Percentiles rank a stretch among this genome's conserved stretches.
These are phyloP conservation scores for Lithobates sylvaticus DNA, from an alignment of 2,797 vertebrate genomes.

Conservation along the genomic window DNA sequence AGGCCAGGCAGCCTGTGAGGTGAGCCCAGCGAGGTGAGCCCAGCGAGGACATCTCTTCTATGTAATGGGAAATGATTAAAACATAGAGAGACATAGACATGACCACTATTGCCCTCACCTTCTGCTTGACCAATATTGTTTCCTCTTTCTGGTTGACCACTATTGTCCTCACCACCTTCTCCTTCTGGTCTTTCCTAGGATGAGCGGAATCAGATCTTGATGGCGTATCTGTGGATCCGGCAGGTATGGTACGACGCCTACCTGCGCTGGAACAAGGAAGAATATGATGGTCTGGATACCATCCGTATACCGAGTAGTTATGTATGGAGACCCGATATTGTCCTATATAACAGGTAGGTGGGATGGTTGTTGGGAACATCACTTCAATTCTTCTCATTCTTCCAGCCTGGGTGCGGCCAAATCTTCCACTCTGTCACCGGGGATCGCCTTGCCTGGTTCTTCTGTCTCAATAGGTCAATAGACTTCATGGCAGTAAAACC, in stretches of 20 bases:
- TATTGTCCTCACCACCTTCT: background rate
- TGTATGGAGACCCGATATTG: conserved; percentile 90
- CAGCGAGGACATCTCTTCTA: too few species aligned
- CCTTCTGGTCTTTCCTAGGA: conserved; percentile 76
- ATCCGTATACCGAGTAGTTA: conserved; percentile 90
- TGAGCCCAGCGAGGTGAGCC: too few species aligned
- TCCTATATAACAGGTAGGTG: conserved; percentile 92
- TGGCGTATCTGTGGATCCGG: conserved; percentile 90
- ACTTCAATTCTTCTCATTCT: conserved; percentile 13
- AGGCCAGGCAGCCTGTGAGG: too few species aligned
- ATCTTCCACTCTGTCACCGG: conserved; percentile 31
- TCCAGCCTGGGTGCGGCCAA: conserved; percentile 36
- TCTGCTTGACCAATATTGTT: too few species aligned
- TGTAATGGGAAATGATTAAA: too few species aligned
- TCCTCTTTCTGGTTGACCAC: too few species aligned
- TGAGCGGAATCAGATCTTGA: conserved; percentile 91
- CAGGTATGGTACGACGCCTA: conserved; percentile 90
- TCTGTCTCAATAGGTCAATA: too few species aligned
- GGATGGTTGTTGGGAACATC: conserved; percentile 70
- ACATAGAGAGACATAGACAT: too few species aligned
- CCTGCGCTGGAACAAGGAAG: conserved; percentile 85
- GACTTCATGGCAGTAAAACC: too few species aligned
- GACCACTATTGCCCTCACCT: too few species aligned
- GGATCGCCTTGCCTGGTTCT: too few species aligned
- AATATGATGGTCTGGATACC: conserved; percentile 86